phyloP scores from a whole-genome alignment of 1,140 invertebrate species.

The Lutraria rhynchaena region DNA sequence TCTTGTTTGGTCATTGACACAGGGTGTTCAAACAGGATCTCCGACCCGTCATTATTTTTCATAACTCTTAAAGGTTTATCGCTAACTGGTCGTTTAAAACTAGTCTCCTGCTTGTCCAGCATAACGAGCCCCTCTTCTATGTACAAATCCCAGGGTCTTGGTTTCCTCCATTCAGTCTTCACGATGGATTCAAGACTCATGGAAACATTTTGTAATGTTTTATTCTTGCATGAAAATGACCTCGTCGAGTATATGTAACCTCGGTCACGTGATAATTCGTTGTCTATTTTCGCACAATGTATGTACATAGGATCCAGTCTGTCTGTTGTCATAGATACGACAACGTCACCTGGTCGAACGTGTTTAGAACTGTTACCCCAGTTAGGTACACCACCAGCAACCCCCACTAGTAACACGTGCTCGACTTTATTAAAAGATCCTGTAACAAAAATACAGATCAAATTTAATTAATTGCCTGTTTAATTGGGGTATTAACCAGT shows the following conservation, averaged over 20 bases:
- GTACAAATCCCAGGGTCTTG: conserved; percentile 85
- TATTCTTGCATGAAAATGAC: conserved; percentile 63
- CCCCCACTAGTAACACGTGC: conserved; percentile 97
- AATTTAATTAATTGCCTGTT: too few relatives aligned
- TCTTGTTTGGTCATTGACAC: conserved; percentile 68
- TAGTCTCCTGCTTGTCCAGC: conserved; percentile 78
- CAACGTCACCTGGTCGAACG: conserved; percentile 96
- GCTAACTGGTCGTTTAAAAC: conserved; percentile 89
- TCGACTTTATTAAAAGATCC: conserved; percentile 74
- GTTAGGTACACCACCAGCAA: conserved; percentile 98
- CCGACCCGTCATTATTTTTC: conserved; percentile 94
- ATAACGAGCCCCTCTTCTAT: conserved; percentile 86
- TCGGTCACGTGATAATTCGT: conserved; percentile 15
- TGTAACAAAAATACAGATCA: conserved; percentile 59
- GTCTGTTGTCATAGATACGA: conserved; percentile 88
- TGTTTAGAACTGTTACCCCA: conserved; percentile 97
- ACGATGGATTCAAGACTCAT: conserved; percentile 60
- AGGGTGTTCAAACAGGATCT: conserved; percentile 91
- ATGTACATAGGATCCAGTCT: conserved; percentile 74
- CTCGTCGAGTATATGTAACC: conserved; percentile 65
- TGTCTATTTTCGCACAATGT: conserved; percentile 77
- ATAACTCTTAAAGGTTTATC: conserved; percentile 96
- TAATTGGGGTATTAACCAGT: too few relatives aligned
- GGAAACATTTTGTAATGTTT: conserved; percentile 66
- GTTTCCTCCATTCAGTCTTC: conserved; percentile 48